Evolutionary conservation across 2,113 vertebrate genomes (phyloP), one percentile per base, ranked within the genome.

Genomic region (Eurypyga helias): DNA sequence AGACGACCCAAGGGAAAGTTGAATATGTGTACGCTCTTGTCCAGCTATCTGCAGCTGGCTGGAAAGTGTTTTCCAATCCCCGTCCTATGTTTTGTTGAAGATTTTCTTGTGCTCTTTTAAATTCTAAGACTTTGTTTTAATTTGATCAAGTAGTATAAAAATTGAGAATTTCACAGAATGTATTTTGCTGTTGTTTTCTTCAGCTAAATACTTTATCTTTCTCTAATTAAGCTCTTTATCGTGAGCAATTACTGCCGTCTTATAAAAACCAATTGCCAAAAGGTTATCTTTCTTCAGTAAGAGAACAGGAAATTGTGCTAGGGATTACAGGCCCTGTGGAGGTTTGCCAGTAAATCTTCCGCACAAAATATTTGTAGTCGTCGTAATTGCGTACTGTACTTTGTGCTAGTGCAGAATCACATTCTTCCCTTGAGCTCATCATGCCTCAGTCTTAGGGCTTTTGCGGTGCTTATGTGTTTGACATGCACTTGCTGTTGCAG

Each of bases 261-360:
- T 91, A 61, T 43, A 78, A 82, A 90, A 93, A 97, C 87, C 80
- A 83, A 73, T 89, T 91, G 91, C 77, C 77, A 79, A 96, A 92
- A 96, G 89, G 89, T 95, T 97, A 92, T 96, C 92, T 89, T 87
- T 54, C 51, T 92, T 91, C 93, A 89, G 46, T 94, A 89, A 91
- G 89, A 92, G 77, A 69, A 85, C 83, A 96, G 93, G 87, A 97
- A 95, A 93, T 93, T 92, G 58, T 93, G 87, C 70, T 91, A 95
- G 54, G 81, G 93, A 93, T 96, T 96, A 91, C 49, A 92, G 70
- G 19, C 87, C 70, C 46, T 70, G 26, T 89, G 92, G 89, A 96
- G n/a, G 19, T 80, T 96, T 96, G 72, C 66, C 91, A 94, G 3
- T 96, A 93, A 95, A 89, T 91, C 89, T 92, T 89, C 60, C 7